A percentile compares a stretch with the other conserved stretches of the same genome.
phyloP scores from a whole-genome alignment of 2,113 vertebrate species.

The Maccullochella peelii region DNA sequence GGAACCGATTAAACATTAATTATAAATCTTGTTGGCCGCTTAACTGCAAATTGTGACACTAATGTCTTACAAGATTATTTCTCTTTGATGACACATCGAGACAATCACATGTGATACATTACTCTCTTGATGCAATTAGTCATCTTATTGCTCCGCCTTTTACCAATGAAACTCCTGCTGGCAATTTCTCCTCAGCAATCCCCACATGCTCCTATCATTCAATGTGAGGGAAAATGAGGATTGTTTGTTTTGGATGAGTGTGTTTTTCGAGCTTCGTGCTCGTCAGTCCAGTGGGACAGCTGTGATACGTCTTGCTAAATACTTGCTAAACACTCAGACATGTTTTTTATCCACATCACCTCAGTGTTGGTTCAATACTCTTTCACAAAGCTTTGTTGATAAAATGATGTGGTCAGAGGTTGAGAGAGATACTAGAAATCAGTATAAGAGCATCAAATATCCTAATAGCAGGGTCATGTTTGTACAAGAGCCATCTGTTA shows the following conservation, averaged over 20 bases:
- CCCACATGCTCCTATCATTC: background rate
- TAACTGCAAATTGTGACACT: slow-evolving; percentile 5
- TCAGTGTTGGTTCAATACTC: slow-evolving; percentile 4
- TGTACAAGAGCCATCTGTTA: background rate
- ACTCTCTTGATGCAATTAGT: background rate
- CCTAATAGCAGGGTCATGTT: background rate
- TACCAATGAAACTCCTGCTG: background rate
- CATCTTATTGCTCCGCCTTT: background rate
- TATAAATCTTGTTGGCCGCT: slow-evolving; percentile 9
- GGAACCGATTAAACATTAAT: background rate
- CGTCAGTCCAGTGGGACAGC: background rate
- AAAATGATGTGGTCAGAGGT: background rate
- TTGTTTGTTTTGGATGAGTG: background rate
- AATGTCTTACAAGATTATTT: background rate
- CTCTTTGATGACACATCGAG: background rate
- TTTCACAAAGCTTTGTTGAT: background rate
- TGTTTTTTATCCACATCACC: slow-evolving; percentile 10
- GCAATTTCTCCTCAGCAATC: background rate
- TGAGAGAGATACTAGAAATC: background rate
- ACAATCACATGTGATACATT: background rate
- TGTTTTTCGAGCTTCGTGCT: background rate
- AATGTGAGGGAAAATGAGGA: background rate
- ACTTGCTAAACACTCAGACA: slow-evolving; percentile 10
- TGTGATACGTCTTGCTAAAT: slow-evolving; percentile 8
- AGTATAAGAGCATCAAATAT: background rate